Percentiles rank a stretch among this genome's conserved stretches.
phyloP scores from a whole-genome alignment of 1,140 invertebrate genomes.

The Magallana gigas region DNA sequence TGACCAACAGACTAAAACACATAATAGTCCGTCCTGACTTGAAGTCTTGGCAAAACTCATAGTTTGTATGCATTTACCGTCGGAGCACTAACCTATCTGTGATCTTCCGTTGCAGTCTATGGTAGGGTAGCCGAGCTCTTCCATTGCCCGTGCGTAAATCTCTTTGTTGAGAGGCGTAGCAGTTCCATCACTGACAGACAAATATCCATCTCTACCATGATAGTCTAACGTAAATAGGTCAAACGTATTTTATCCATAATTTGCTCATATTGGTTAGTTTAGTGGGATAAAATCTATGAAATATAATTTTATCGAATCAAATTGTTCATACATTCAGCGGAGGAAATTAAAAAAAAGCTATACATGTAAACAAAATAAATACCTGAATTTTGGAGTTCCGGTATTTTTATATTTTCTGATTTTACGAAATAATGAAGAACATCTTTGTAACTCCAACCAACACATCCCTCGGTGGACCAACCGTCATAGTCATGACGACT shows the following conservation, averaged over 20 bases:
- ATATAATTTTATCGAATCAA: too few relatives aligned
- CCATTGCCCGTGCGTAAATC: too few relatives aligned
- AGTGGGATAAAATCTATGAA: neutral
- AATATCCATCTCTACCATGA: neutral
- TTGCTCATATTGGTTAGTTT: too few relatives aligned
- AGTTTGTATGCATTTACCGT: too few relatives aligned
- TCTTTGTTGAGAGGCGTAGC: neutral
- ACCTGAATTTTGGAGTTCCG: conserved; percentile 42
- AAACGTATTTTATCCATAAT: too few relatives aligned
- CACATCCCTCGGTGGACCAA: conserved; percentile 94
- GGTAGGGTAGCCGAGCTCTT: neutral
- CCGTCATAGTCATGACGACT: conserved; percentile 94
- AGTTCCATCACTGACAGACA: neutral
- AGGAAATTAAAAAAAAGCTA: too few relatives aligned
- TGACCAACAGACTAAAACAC: too few relatives aligned
- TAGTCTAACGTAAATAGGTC: neutral
- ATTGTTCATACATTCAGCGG: too few relatives aligned
- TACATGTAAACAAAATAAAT: neutral
- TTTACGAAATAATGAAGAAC: conserved; percentile 94
- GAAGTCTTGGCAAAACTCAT: too few relatives aligned
- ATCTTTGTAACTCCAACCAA: conserved; percentile 92
- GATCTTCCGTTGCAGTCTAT: conserved; percentile 53
- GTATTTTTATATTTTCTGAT: conserved; percentile 78
- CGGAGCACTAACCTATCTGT: conserved; percentile 42
- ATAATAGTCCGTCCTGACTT: too few relatives aligned